Conservation (phyloP, 1,140 invertebrate genomes). For the Zaprionus vittiger region DNA sequence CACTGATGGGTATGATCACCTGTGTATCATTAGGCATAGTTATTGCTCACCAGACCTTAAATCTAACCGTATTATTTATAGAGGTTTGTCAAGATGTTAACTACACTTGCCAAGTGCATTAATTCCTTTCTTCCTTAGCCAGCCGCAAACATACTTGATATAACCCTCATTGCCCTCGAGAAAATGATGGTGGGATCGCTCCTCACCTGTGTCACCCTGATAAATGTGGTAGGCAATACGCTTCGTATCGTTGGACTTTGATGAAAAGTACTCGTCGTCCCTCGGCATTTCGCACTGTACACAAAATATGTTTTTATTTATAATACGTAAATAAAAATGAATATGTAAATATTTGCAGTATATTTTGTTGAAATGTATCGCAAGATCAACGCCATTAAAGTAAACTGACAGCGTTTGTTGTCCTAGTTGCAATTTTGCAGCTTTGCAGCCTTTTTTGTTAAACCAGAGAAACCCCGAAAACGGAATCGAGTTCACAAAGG, state of each 20-base stretch:
- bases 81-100: slow-evolving; percentile 44
- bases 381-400: too few species aligned
- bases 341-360: too few species aligned
- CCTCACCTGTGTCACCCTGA: slow-evolving; percentile 21
- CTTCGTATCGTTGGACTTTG: slow-evolving; percentile 39
- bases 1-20: slow-evolving; percentile 61
- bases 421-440: neutral
- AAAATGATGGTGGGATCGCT: slow-evolving; percentile 58
- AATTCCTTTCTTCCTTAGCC: slow-evolving; percentile 34
- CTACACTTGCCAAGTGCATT: neutral
- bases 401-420: neutral
- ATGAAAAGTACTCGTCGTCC: slow-evolving; percentile 15
- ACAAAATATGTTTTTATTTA: too few species aligned
- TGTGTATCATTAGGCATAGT: slow-evolving; percentile 60
- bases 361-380: too few species aligned
- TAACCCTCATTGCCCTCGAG: slow-evolving; percentile 39
- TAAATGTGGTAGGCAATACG: slow-evolving; percentile 52
- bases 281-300: too few species aligned
- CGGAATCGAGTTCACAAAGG: slow-evolving; percentile 29
- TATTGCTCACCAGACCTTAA: slow-evolving; percentile 47
- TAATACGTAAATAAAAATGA: too few species aligned
- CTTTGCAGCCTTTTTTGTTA: neutral
- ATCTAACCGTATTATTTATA: slow-evolving; percentile 41
- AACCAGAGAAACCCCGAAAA: slow-evolving; percentile 7
- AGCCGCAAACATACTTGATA: slow-evolving; percentile 55